A percentile compares a stretch with the other conserved stretches of the same genome.
phyloP scores from a whole-genome alignment of 53 echinoderm and acorn worm genomes.

The Paracentrotus lividus region DNA sequence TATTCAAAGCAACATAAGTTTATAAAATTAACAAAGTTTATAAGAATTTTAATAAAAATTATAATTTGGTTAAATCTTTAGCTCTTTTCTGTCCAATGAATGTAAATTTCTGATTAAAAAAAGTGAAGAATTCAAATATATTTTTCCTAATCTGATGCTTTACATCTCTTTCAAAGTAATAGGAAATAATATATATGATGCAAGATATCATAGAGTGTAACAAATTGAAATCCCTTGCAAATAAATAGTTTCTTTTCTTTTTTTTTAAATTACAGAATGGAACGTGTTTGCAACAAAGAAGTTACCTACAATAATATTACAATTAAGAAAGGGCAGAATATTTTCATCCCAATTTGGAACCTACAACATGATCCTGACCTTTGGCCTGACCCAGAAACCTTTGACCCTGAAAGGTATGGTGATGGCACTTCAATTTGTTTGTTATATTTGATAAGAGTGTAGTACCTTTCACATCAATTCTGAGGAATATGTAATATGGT shows the following conservation, averaged over 20 bases:
- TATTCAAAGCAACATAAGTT: too few relatives aligned
- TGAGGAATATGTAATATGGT: too few relatives aligned
- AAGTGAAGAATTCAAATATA: too few relatives aligned
- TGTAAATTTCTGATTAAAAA: too few relatives aligned
- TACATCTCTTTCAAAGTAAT: too few relatives aligned
- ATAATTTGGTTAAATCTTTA: too few relatives aligned
- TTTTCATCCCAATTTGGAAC: slow-evolving; percentile 77
- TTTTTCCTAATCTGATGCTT: too few relatives aligned
- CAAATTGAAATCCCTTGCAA: neutral
- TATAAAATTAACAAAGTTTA: too few relatives aligned
- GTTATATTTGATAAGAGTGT: neutral
- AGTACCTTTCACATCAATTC: neutral
- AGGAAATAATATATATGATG: too few relatives aligned
- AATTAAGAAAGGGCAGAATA: slow-evolving; percentile 76
- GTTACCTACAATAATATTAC: slow-evolving; percentile 60
- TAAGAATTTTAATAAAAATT: too few relatives aligned
- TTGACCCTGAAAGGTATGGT: slow-evolving; percentile 87
- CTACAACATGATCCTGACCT: slow-evolving; percentile 84
- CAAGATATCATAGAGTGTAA: too few relatives aligned
- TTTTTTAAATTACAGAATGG: slow-evolving; percentile 51
- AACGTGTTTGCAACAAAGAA: slow-evolving; percentile 70
- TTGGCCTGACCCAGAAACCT: slow-evolving; percentile 88
- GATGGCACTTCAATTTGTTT: neutral
- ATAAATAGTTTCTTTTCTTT: neutral
- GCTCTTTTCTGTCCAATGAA: too few relatives aligned